Percentiles rank a stretch among this genome's conserved stretches.
phyloP scores from a whole-genome alignment of 2,888 invertebrate genomes.

The Druceiella hillmani region DNA sequence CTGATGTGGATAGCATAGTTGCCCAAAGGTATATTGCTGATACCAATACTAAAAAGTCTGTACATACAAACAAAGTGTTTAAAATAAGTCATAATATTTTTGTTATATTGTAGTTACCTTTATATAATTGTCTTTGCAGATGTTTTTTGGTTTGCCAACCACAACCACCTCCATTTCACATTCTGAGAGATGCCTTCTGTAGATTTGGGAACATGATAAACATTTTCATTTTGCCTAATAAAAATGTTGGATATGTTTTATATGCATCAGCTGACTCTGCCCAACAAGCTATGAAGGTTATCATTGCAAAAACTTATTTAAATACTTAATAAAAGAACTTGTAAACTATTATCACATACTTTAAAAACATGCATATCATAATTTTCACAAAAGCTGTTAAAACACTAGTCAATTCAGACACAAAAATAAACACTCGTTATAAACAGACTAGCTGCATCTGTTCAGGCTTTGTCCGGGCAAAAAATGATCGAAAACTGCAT shows the following conservation, averaged over 20 bases:
- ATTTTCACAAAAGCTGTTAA: too few species aligned
- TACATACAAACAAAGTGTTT: conserved; percentile 6
- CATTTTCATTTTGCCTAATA: conserved; percentile 82
- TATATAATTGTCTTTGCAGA: conserved; percentile 28
- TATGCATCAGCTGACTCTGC: conserved; percentile 74
- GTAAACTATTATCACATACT: too few species aligned
- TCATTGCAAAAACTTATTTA: too few species aligned
- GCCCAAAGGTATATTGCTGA: conserved; percentile 52
- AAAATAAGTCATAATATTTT: conserved; percentile 3
- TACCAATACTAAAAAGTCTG: background rate
- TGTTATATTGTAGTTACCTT: background rate
- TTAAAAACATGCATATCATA: too few species aligned
- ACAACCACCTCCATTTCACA: conserved; percentile 66
- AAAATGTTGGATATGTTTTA: conserved; percentile 90
- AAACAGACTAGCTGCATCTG: too few species aligned
- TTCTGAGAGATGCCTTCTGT: conserved; percentile 83
- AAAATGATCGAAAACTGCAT: too few species aligned
- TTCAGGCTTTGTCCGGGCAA: too few species aligned
- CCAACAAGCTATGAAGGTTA: conserved; percentile 64
- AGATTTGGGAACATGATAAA: conserved; percentile 88
- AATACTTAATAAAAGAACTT: too few species aligned
- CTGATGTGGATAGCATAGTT: conserved; percentile 59
- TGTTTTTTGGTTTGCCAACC: conserved; percentile 63
- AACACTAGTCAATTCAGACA: too few species aligned
- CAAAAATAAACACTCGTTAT: too few species aligned